Evolutionary conservation across 2,888 invertebrate species (phyloP), one percentile per base, ranked within the genome.

Genomic region (Sepiola atlantica): DNA sequence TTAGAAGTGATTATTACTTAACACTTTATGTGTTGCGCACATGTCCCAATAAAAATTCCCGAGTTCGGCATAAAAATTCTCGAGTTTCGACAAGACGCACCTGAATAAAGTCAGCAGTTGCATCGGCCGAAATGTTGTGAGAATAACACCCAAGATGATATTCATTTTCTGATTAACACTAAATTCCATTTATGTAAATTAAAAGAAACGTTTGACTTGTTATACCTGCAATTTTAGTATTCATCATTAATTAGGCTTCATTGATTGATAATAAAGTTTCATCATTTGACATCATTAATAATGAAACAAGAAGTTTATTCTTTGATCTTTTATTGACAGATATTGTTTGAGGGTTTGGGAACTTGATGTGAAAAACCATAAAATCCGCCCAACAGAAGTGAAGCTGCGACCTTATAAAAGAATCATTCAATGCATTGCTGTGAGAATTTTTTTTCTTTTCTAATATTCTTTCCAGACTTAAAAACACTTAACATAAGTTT

Each of bases 331-430:
- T 77, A 32, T n/a, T 77, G n/a, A 32, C 95, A 97, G 97, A 91
- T 96, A 96, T 92, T 97, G 97, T 32, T 95, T 97, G 92, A 95
- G 97, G 94, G 97, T 97, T 12, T 97, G 97, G 97, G 95, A 96
- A 94, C 95, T 97, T 55, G 97, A 97, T 95, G 98, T 98, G 0
- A 98, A 98, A 94, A 98, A 98, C 95, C 98, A 98, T 96, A 97
- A 98, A 95, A 97, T 99, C 0, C 98, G 98, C 94, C 98, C 98
- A 0, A 97, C 98, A 54, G 98, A 99, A 96, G 98, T 99, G 3
- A 98, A 98, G 91, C 97, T 98, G 95, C 98, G 98, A 55, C 98
- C 98, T 97, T 97, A 98, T 95, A 98, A 98, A 94, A 98, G 99
- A 91, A 98, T 98, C 94, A 98, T 99, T 54, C 98, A 98, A 57